Evolutionary conservation across 2,888 invertebrate species (phyloP), one percentile per base, ranked within the genome.

Genomic region (Hoplodrina blanda): DNA sequence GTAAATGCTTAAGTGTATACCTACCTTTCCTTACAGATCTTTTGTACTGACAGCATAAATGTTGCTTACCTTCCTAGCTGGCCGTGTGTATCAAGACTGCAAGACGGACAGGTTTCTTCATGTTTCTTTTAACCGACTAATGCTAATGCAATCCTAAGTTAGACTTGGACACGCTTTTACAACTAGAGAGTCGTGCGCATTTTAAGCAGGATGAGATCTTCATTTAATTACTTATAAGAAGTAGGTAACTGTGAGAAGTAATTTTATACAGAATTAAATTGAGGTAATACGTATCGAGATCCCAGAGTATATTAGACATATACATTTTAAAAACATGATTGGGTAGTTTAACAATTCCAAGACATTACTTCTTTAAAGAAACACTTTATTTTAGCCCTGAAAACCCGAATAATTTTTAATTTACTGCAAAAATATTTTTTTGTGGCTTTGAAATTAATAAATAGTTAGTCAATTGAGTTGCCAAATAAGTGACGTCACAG

Each of bases 71-170:
- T 25, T 8, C 0, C 25, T 69, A 61, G 30, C 19, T 5, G n/a
- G 59, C 78, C 4, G 80, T 87, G 64, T 84, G 87, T 88, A 78
- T 72, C 73, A 49, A 49, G 13, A 41, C 8, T 52, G 15, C 33
- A 76, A 57, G 63, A 68, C 70, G 73, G 80, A 87, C 82, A 76
- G 75, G 81, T 86, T 84, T 78, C 64, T 74, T 73, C 69, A 62
- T 71, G 75, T 78, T 81, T 78, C 64, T 81, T 80, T 81, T 77
- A 72, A 69, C 66, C 75, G 77, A 75, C 81, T 74, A 82, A 80
- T 72, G 76, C 81, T 74, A 82, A 80, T 72, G 76, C 74, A 76
- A 79, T 73, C 75, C 62, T 73, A 77, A 73, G 57, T 73, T 81
- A 65, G 67, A 66, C 69, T 67, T 57, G 13, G 25, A 74, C 55